A percentile compares a stretch with the other conserved stretches of the same genome.
Evolutionary conservation across 1,140 invertebrate species (phyloP).

Genomic region (Drosophila gunungcola): DNA sequence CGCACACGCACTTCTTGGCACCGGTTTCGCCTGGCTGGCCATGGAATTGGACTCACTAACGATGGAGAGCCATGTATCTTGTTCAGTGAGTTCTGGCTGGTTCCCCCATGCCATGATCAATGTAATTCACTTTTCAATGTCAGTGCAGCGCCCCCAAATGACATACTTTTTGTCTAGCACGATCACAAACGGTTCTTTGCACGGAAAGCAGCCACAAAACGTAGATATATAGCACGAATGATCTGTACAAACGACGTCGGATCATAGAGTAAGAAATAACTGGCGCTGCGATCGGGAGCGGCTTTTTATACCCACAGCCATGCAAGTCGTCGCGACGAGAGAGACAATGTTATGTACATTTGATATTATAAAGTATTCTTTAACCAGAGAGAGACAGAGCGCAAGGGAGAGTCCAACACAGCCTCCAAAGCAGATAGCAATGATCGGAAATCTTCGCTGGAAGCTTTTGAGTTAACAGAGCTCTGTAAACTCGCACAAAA

Average conservation of each 20-base stretch:
- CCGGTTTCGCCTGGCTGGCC: neutral
- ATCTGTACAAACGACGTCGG: slow-evolving; percentile 7
- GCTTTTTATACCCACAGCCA: slow-evolving; percentile 18
- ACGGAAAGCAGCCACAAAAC: slow-evolving; percentile 12
- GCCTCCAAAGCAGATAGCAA: neutral
- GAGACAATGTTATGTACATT: neutral
- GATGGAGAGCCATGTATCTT: slow-evolving; percentile 13
- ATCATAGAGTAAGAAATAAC: slow-evolving; percentile 26
- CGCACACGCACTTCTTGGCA: slow-evolving; percentile 32
- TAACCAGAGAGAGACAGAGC: neutral
- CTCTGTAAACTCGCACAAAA: neutral
- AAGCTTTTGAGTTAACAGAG: neutral
- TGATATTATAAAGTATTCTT: neutral
- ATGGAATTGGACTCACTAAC: neutral
- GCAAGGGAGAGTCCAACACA: neutral
- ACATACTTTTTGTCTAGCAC: slow-evolving; percentile 48
- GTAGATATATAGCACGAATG: neutral
- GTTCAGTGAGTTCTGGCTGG: neutral
- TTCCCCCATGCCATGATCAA: slow-evolving; percentile 18
- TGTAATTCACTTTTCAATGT: slow-evolving; percentile 45
- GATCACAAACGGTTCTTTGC: slow-evolving; percentile 33
- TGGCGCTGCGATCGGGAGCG: slow-evolving; percentile 7
- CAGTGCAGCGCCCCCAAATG: slow-evolving; percentile 29
- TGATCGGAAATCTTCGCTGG: neutral
- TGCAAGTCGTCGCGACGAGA: too few relatives aligned